Evolutionary conservation across 2,888 invertebrate species (phyloP), one percentile per base, ranked within the genome.

Genomic region (Dromius quadrimaculatus): DNA sequence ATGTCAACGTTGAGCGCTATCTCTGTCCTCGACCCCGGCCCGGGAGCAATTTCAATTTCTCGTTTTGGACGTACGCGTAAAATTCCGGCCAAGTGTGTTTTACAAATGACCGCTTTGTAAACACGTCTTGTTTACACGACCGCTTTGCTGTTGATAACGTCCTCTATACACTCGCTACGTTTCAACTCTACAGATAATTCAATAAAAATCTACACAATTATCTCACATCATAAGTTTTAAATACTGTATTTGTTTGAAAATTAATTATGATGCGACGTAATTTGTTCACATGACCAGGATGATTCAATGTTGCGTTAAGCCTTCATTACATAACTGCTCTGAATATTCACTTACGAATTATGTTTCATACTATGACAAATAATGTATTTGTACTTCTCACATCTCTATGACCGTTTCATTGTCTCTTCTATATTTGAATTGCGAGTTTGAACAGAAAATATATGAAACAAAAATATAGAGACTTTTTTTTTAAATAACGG

Each of bases 71-170:
- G 38, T 20, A 45, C 45, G 50, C 65, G 65, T 47, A 32, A 65
- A 45, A 65, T 65, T 65, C 65, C 47, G 17, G 13, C 20, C 23
- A 32, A 28, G 23, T 22, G 63, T 63, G 28, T 64, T 47, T 65
- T 65, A 65, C 65, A 65, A 65, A 65, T 65, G 65, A 65, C 50
- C 65, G 32, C 50, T 50, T 65, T 65, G 65, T 65, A 65, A 65
- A 65, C 47, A 65, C 34, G 50, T 47, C 50, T 65, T 65, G 50
- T 65, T 65, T 45, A 65, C 65, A 65, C 36, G 50, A 50, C 32
- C 65, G 47, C 19, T 17, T 19, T 17, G 45, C 45, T 9, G 19
- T 20, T 45, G 45, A 45, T 45, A 45, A 19, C 45, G 17, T 45
- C 19, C 19, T n/a, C 19, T 9, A 1, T 5, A 15, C 17, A 28